Evolutionary conservation across 1,140 invertebrate genomes (phyloP).

Genomic region (Scaptodrosophila lebanonensis): DNA sequence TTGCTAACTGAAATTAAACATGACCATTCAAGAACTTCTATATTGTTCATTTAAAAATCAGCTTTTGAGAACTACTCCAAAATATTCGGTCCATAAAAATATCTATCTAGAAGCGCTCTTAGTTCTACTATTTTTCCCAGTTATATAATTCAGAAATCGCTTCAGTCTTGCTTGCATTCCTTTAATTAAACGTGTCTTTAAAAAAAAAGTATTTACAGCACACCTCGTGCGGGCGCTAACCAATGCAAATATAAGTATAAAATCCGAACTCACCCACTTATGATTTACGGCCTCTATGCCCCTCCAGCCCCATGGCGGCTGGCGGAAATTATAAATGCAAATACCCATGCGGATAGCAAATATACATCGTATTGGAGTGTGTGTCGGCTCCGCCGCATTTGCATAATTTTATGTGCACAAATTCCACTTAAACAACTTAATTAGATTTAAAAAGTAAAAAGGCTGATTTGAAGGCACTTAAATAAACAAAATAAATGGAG

Average conservation of each 20-base stretch:
- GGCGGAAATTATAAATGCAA: constrained; percentile 68
- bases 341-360: constrained; percentile 34
- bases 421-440: constrained; percentile 72
- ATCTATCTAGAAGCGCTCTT: no score
- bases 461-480: constrained; percentile 65
- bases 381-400: constrained; percentile 41
- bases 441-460: constrained; percentile 57
- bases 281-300: constrained; percentile 48
- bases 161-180: no score
- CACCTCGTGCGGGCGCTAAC: constrained; percentile 10
- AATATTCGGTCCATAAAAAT: no score
- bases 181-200: not conserved
- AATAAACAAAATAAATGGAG: constrained; percentile 63
- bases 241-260: constrained; percentile 14
- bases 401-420: constrained; percentile 70
- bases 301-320: constrained; percentile 38
- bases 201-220: not conserved
- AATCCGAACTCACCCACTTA: constrained; percentile 45
- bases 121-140: no score
- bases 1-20: no score
- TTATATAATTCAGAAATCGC: no score
- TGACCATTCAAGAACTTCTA: no score
- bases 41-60: no score
- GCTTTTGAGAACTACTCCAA: no score
- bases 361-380: constrained; percentile 25